Evolutionary conservation across 2,888 invertebrate species (phyloP).

Genomic region (Latrodectus elegans): DNA sequence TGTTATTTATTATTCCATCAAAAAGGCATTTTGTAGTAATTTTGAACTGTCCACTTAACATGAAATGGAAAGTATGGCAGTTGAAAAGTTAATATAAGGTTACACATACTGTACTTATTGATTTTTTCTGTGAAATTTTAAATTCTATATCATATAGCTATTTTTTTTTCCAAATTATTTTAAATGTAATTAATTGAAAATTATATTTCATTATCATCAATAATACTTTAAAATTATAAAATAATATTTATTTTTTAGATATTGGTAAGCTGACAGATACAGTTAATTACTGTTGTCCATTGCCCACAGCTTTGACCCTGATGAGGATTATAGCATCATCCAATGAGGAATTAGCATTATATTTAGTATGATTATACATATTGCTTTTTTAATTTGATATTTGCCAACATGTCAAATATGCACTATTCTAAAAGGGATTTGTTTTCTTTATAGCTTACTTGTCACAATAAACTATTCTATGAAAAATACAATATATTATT

Average conservation of each 20-base stretch:
- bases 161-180: no score
- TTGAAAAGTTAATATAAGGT: no score
- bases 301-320: conserved; percentile 83
- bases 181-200: no score
- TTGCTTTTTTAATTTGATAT: neutral
- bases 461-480: no score
- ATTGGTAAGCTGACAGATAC: conserved; percentile 74
- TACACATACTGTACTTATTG: no score
- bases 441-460: no score
- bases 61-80: neutral
- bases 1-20: neutral
- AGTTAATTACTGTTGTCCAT: conserved; percentile 79
- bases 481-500: no score
- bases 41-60: neutral
- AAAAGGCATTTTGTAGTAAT: neutral
- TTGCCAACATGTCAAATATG: neutral
- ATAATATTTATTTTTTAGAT: conserved; percentile 7
- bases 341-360: conserved; percentile 78
- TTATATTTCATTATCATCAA: no score
- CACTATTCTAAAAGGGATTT: no score
- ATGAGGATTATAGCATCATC: conserved; percentile 83
- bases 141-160: no score
- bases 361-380: conserved; percentile 75
- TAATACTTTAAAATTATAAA: no score
- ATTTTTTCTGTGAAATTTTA: no score